phyloP scores from a whole-genome alignment of 2,797 vertebrate genomes.

The Melanotaenia boesemani region DNA sequence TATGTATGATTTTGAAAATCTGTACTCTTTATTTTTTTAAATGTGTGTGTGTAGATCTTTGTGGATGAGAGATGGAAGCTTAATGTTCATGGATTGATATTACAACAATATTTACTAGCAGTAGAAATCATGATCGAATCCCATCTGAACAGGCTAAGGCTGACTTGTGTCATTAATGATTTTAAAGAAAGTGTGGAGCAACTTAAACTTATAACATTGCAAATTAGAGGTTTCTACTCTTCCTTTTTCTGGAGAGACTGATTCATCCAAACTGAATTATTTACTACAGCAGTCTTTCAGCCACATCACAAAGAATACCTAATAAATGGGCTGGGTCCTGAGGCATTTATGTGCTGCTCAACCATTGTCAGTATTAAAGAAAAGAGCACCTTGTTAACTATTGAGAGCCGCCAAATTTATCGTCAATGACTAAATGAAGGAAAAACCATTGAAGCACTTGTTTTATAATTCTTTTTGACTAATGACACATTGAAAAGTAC shows the following conservation, averaged over 20 bases:
- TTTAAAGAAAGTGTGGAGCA: conserved; percentile 13
- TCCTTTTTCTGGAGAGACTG: conserved; percentile 27
- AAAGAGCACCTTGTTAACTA: conserved; percentile 29
- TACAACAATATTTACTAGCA: too few species aligned
- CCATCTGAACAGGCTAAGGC: neutral
- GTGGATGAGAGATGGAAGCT: neutral
- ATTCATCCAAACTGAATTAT: conserved; percentile 66
- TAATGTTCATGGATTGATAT: neutral
- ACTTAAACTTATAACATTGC: conserved; percentile 3
- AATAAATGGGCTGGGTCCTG: conserved; percentile 60
- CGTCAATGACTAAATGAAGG: conserved; percentile 29
- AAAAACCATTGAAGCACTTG: conserved; percentile 20
- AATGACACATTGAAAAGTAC: conserved; percentile 15
- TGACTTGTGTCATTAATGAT: neutral
- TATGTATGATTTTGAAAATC: neutral
- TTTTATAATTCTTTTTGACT: conserved; percentile 21
- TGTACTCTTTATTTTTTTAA: neutral
- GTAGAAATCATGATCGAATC: conserved; percentile 9
- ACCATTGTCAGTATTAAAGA: conserved; percentile 28
- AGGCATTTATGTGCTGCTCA: conserved; percentile 42
- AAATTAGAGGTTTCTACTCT: conserved; percentile 29
- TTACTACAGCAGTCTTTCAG: conserved; percentile 49
- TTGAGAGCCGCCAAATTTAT: conserved; percentile 34
- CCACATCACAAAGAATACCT: conserved; percentile 71
- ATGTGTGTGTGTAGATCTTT: neutral